A percentile compares a stretch with the other conserved stretches of the same genome.
Conservation (phyloP, 2,797 vertebrate species). For the Otus scops region DNA sequence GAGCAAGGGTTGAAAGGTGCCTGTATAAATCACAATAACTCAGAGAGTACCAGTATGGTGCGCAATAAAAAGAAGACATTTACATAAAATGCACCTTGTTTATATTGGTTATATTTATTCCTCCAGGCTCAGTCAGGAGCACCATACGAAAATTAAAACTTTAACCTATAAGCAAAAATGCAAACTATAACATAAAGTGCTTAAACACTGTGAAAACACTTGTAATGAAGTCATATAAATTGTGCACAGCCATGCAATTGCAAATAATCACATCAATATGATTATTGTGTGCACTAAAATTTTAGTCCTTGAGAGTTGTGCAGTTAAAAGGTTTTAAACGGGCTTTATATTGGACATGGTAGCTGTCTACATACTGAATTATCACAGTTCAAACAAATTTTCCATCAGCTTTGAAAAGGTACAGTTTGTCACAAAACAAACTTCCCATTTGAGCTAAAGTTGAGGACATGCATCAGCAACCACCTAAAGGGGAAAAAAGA, state of each 20-base stretch:
- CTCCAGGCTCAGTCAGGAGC: neutral
- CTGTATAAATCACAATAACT: neutral
- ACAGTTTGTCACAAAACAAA: constrained; percentile 1
- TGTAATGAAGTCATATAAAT: neutral
- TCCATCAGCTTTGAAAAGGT: neutral
- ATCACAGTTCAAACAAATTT: neutral
- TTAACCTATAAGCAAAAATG: neutral
- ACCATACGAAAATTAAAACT: neutral
- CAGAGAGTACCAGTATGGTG: neutral
- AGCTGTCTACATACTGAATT: neutral
- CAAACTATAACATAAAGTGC: neutral
- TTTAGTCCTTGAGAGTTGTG: neutral
- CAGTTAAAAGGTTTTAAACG: neutral
- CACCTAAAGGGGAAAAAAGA: neutral
- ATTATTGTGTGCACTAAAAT: neutral
- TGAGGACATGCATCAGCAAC: neutral
- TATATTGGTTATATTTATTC: neutral
- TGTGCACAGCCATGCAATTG: neutral
- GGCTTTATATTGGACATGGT: neutral
- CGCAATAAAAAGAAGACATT: neutral
- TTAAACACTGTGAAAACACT: neutral
- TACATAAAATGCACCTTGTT: neutral
- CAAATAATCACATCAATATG: neutral
- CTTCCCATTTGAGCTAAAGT: neutral
- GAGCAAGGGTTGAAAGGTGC: neutral